Base-by-base conservation (phyloP, 2,888 invertebrate species). In the Dione vanillae region DNA sequence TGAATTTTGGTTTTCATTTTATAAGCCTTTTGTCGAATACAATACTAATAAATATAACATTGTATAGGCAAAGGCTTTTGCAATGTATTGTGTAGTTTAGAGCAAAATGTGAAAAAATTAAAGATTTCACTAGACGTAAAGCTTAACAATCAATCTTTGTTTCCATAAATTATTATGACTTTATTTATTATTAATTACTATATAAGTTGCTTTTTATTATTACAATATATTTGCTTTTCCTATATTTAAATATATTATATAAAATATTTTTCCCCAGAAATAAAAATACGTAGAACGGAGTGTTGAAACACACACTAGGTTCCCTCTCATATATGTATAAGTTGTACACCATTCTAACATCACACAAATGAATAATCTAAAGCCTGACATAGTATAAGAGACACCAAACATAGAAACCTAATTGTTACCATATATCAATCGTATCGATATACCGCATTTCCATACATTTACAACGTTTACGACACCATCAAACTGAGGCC, bases 361-460 rank as follows among this genome's bases (percentile, higher is more conserved):
- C 27, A 27, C 27, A 40, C 8, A 7, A 40, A 47, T 9, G 16
- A 54, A 59, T 3, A 59, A 43, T 14, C 20, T 43, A 41, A 59
- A 43, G 7, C 20, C 20, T 27, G 19, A 12, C 20, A 47, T 16
- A 37, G 27, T 86, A 87, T 64, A 37, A 40, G 47, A 47, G 8
- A 2, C 27, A n/a, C 16, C 45, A 51, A 85, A 87, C 86, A 87
- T 87, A 83, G 83, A 82, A 84, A 91, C 89, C 89, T 92, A 91
- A 92, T 91, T 90, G 91, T 86, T 86, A 86, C 83, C 87, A 90
- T 92, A 90, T 89, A 91, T 92, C 92, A 92, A 91, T 90, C 91
- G 80, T 86, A 87, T 89, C 86, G 83, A 81, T 82, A 82, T 82
- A 87, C 86, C 84, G 82, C 76, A 77, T 54, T n/a, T 45, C n/a